Percentiles rank a stretch among this genome's conserved stretches.
Conservation (phyloP, 2,797 vertebrate species). For the Silurus lanzhouensis region DNA sequence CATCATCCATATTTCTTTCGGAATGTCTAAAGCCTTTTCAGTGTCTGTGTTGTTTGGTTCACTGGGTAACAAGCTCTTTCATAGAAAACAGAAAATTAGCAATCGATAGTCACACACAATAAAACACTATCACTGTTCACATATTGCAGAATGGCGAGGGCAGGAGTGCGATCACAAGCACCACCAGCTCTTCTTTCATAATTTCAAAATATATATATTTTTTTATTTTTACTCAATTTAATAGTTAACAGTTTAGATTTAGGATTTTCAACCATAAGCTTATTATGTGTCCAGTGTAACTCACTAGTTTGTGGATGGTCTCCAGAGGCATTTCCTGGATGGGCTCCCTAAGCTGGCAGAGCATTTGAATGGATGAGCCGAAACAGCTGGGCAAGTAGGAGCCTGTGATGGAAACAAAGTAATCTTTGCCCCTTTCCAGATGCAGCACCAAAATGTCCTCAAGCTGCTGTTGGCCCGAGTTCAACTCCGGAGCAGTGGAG, state of each 20-base stretch:
- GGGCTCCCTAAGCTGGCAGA: conserved; percentile 88
- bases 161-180: background rate
- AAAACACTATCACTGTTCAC: background rate
- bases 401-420: conserved; percentile 91
- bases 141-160: background rate
- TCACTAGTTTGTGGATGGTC: conserved; percentile 50
- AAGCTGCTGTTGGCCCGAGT: conserved; percentile 83
- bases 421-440: conserved; percentile 91
- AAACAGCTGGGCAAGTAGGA: conserved; percentile 96
- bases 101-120: background rate
- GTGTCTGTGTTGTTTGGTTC: conserved; percentile 53
- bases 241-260: background rate
- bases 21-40: conserved; percentile 86
- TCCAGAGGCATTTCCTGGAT: conserved; percentile 85
- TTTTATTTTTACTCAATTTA: background rate
- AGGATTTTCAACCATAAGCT: background rate
- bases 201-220: background rate
- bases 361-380: conserved; percentile 81
- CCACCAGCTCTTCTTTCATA: background rate
- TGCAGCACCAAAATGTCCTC: conserved; percentile 97
- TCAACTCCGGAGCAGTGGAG: conserved; percentile 84
- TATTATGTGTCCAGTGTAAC: conserved; percentile 1
- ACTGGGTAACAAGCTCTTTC: conserved; percentile 72
- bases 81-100: conserved; percentile 31
- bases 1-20: conserved; percentile 98